Percentiles rank a stretch among this genome's conserved stretches.
Conservation (phyloP, 2,113 vertebrate species). For the Tamias sibiricus region DNA sequence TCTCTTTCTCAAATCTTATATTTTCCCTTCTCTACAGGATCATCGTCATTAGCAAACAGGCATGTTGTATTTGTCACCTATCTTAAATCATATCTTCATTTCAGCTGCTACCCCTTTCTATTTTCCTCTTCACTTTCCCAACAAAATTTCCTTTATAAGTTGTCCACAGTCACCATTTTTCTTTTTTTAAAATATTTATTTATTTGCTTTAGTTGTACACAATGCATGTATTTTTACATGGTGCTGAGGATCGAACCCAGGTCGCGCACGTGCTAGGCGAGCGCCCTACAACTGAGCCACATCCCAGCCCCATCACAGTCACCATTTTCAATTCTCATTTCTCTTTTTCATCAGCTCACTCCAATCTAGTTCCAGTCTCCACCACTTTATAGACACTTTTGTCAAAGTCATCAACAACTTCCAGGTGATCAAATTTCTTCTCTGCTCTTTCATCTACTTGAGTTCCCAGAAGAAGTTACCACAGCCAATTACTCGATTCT, state of each 20-base stretch:
- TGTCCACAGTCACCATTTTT: background rate
- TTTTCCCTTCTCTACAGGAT: background rate
- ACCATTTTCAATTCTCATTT: background rate
- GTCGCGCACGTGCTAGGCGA: too few relatives aligned
- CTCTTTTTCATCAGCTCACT: background rate
- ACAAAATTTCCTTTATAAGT: background rate
- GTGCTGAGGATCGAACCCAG: too few relatives aligned
- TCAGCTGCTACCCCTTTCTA: background rate
- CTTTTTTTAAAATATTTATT: too few relatives aligned
- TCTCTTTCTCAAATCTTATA: background rate
- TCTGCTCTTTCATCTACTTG: constrained; percentile 23
- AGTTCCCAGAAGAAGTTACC: background rate
- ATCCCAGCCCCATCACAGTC: too few relatives aligned
- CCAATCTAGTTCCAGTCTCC: background rate
- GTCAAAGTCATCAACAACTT: constrained; percentile 9
- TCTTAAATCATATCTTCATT: background rate
- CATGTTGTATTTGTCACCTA: background rate
- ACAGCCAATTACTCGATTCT: background rate
- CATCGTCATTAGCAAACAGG: background rate
- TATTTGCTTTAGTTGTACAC: too few relatives aligned
- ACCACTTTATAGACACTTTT: background rate
- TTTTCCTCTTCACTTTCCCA: background rate
- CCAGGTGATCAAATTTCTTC: constrained; percentile 9
- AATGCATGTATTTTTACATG: too few relatives aligned
- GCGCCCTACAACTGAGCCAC: too few relatives aligned